A percentile compares a stretch with the other conserved stretches of the same genome.
Conservation (phyloP, 2,113 vertebrate genomes). For the Oncorhynchus tshawytscha region DNA sequence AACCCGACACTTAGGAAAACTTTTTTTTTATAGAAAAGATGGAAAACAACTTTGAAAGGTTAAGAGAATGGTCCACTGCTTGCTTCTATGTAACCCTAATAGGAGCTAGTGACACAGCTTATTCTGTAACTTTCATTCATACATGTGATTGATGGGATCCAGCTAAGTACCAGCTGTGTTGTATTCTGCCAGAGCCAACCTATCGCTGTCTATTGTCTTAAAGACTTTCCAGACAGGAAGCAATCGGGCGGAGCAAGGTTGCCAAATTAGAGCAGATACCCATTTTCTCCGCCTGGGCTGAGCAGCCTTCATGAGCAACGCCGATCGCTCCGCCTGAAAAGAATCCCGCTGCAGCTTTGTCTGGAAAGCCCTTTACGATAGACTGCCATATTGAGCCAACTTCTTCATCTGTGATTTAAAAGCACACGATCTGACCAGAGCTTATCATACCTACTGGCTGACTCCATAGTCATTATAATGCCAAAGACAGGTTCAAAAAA, state of each 20-base stretch:
- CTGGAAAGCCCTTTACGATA: neutral
- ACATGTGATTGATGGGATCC: too few species aligned
- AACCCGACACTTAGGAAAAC: neutral
- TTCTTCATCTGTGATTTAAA: slow-evolving; percentile 15
- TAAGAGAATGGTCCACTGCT: neutral
- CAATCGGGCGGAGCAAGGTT: too few species aligned
- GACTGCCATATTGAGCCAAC: slow-evolving; percentile 24
- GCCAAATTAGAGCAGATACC: too few species aligned
- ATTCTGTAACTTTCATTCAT: neutral
- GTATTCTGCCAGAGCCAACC: too few species aligned
- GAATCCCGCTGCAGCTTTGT: too few species aligned
- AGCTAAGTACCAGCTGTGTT: too few species aligned
- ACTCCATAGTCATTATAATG: slow-evolving; percentile 48
- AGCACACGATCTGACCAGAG: slow-evolving; percentile 49
- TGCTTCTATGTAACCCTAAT: neutral
- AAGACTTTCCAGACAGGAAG: too few species aligned
- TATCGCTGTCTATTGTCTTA: too few species aligned
- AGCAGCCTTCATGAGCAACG: too few species aligned
- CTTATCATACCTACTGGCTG: slow-evolving; percentile 56
- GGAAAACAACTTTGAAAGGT: neutral
- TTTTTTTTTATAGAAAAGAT: neutral
- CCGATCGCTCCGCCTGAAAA: too few species aligned
- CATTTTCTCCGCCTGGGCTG: too few species aligned
- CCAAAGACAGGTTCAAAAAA: slow-evolving; percentile 25
- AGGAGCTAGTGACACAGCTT: neutral